Evolutionary conservation across 2,888 invertebrate genomes (phyloP).

Genomic region (Platycheirus rosarum): DNA sequence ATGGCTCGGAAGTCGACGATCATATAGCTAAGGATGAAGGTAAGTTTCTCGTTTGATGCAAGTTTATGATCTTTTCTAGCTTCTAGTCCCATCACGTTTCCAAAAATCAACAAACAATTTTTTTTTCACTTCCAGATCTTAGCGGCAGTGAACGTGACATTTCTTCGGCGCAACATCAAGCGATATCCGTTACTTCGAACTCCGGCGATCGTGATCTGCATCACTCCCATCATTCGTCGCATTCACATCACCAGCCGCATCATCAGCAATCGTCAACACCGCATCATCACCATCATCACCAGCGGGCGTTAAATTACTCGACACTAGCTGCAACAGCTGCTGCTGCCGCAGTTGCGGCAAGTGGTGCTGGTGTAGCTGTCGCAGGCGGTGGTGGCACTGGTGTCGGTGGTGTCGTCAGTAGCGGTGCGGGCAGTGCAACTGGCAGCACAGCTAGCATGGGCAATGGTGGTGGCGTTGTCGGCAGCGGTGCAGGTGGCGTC

Average conservation of each 20-base stretch:
- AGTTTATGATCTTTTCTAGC: neutral
- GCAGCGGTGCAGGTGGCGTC: slow-evolving; percentile 77
- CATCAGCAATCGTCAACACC: slow-evolving; percentile 79
- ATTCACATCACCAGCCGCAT: slow-evolving; percentile 74
- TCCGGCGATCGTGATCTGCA: slow-evolving; percentile 74
- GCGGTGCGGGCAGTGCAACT: slow-evolving; percentile 79
- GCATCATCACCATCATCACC: slow-evolving; percentile 83
- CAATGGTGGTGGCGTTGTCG: slow-evolving; percentile 78
- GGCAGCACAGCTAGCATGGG: slow-evolving; percentile 78
- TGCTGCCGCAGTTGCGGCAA: slow-evolving; percentile 82
- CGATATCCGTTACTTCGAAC: slow-evolving; percentile 71
- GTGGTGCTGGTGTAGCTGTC: slow-evolving; percentile 74
- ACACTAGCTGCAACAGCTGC: slow-evolving; percentile 87
- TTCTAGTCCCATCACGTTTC: neutral
- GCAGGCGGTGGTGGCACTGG: slow-evolving; percentile 79
- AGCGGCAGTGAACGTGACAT: slow-evolving; percentile 82
- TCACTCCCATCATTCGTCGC: slow-evolving; percentile 71
- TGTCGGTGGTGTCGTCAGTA: slow-evolving; percentile 77
- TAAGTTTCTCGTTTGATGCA: slow-evolving; percentile 77
- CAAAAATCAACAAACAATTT: slow-evolving; percentile 15
- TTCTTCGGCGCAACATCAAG: slow-evolving; percentile 79
- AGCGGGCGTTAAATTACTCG: slow-evolving; percentile 91
- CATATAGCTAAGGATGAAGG: slow-evolving; percentile 90
- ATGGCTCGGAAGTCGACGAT: slow-evolving; percentile 92
- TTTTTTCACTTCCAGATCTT: slow-evolving; percentile 76